Conservation (phyloP, 1,140 invertebrate species). For the Arctopsyche grandis region DNA sequence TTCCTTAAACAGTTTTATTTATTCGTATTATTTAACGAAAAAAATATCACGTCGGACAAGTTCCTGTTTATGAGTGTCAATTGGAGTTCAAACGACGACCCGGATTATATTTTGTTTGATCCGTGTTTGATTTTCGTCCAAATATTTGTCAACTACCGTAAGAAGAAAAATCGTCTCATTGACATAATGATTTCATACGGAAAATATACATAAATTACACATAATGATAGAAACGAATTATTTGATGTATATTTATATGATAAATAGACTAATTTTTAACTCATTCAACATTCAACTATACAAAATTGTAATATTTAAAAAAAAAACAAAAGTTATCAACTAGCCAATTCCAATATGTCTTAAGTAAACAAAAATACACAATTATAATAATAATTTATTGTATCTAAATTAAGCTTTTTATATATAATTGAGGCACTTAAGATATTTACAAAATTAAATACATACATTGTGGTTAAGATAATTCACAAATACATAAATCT, state of each 20-base stretch:
- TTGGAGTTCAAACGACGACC: constrained; percentile 10
- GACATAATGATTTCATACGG: neutral
- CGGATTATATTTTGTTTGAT: constrained; percentile 22
- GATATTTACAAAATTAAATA: too few relatives aligned
- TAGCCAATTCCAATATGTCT: too few relatives aligned
- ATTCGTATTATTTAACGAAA: neutral
- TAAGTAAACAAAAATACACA: too few relatives aligned
- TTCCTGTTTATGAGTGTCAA: neutral
- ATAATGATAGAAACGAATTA: neutral
- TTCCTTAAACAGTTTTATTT: constrained; percentile 5
- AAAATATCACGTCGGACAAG: neutral
- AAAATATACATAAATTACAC: too few relatives aligned
- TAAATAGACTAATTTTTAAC: too few relatives aligned
- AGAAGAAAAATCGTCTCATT: neutral
- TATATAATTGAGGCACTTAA: neutral
- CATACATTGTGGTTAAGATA: too few relatives aligned
- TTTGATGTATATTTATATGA: neutral
- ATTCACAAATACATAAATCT: too few relatives aligned
- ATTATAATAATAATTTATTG: neutral
- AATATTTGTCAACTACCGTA: constrained; percentile 22
- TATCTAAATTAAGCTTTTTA: neutral
- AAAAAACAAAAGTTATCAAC: too few relatives aligned
- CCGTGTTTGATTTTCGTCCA: constrained; percentile 17
- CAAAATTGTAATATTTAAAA: too few relatives aligned
- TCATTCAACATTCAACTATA: too few relatives aligned